Evolutionary conservation across 2,888 invertebrate genomes (phyloP).

Genomic region (Barypeithes pellucidus): DNA sequence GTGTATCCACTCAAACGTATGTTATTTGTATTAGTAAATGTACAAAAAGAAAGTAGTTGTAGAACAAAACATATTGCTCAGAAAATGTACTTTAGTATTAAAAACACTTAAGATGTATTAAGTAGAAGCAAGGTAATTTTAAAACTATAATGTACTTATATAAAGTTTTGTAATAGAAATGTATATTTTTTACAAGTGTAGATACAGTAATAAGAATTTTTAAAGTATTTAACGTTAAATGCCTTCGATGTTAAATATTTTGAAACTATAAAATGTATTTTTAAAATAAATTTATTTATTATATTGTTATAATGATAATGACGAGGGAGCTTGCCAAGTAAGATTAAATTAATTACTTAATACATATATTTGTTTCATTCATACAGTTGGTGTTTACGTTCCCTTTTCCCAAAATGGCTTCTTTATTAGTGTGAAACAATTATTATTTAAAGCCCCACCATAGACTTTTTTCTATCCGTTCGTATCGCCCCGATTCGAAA

Average conservation of each 20-base stretch:
- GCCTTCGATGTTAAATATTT: slow-evolving; percentile 64
- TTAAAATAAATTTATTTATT: slow-evolving; percentile 33
- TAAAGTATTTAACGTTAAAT: slow-evolving; percentile 59
- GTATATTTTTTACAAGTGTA: slow-evolving; percentile 43
- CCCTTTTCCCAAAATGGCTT: too few relatives aligned
- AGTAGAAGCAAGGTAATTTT: not conserved
- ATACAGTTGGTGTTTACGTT: too few relatives aligned
- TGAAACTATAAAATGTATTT: slow-evolving; percentile 34
- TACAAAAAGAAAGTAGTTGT: slow-evolving; percentile 14
- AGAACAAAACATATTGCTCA: slow-evolving; percentile 18
- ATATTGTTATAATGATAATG: slow-evolving; percentile 18
- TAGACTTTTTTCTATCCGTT: too few relatives aligned
- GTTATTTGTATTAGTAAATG: slow-evolving; percentile 11
- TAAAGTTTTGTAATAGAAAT: slow-evolving; percentile 24
- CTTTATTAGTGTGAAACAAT: too few relatives aligned
- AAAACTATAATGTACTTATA: slow-evolving; percentile 3
- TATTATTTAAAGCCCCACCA: too few relatives aligned
- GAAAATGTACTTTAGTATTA: slow-evolving; percentile 8
- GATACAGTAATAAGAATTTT: slow-evolving; percentile 30
- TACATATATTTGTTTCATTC: slow-evolving; percentile 3
- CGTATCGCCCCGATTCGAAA: too few relatives aligned
- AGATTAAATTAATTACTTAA: slow-evolving; percentile 38
- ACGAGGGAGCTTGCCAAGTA: slow-evolving; percentile 52
- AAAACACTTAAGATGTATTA: not conserved
- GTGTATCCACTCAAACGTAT: not conserved